Conservation (phyloP, 1,140 invertebrate species). For the Drosophila nikananu region DNA sequence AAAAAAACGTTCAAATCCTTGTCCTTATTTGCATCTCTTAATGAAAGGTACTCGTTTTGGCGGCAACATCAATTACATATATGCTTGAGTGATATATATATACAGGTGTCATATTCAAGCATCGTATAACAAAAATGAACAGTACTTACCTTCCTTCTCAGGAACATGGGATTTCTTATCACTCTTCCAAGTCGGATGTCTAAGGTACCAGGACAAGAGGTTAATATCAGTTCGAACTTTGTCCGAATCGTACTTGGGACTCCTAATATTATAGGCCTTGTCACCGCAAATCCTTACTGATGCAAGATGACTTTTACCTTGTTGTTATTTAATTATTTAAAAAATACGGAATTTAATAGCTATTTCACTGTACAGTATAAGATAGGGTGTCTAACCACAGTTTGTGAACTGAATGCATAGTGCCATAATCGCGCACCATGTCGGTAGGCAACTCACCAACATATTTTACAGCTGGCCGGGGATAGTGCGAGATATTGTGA, state of each 20-base stretch:
- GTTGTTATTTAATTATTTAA: slow-evolving; percentile 75
- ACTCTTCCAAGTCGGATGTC: slow-evolving; percentile 87
- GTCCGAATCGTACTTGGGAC: slow-evolving; percentile 86
- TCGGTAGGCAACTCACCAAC: slow-evolving; percentile 68
- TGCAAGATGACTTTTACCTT: slow-evolving; percentile 90
- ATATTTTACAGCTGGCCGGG: slow-evolving; percentile 78
- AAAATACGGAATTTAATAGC: slow-evolving; percentile 85
- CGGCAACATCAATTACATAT: slow-evolving; percentile 44
- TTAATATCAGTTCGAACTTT: slow-evolving; percentile 89
- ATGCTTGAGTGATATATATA: slow-evolving; percentile 58
- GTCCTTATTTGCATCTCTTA: slow-evolving; percentile 19
- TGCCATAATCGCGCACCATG: not conserved
- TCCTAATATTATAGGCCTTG: slow-evolving; percentile 90
- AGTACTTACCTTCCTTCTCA: slow-evolving; percentile 77
- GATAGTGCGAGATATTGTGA: slow-evolving; percentile 77
- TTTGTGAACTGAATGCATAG: slow-evolving; percentile 30
- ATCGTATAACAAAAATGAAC: slow-evolving; percentile 20
- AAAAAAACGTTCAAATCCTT: slow-evolving; percentile 10
- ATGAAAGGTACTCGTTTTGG: slow-evolving; percentile 36
- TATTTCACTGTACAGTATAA: slow-evolving; percentile 56
- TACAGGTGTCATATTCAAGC: slow-evolving; percentile 61
- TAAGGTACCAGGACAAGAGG: slow-evolving; percentile 91
- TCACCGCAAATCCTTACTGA: slow-evolving; percentile 92
- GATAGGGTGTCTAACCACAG: slow-evolving; percentile 37
- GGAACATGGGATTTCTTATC: slow-evolving; percentile 62